Base-by-base conservation (phyloP, 53 echinoderm and acorn worm species). In the Henricia sp. region DNA sequence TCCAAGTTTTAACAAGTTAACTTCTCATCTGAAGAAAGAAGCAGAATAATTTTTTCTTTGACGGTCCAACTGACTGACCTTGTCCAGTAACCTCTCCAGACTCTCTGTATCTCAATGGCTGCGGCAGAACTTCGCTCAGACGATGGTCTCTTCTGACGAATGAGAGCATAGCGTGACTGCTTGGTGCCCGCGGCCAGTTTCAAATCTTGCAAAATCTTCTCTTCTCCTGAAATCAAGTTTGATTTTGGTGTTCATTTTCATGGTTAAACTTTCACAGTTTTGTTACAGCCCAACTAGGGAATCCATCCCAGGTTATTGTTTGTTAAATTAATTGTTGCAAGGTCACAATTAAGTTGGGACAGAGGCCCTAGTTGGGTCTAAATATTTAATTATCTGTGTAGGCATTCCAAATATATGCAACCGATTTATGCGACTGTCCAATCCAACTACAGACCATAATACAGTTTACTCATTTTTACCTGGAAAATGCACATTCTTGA, bases 41-140 rank as follows among this genome's bases (percentile, higher is more conserved):
- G n/a, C n/a, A n/a, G n/a, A n/a, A n/a, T n/a, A n/a, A n/a, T n/a
- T n/a, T n/a, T n/a, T n/a, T n/a, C n/a, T n/a, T n/a, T n/a, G n/a
- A n/a, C n/a, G n/a, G n/a, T n/a, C n/a, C n/a, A n/a, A n/a, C n/a
- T n/a, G n/a, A n/a, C 50, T 51, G 67, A 97, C 99, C 99, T 94
- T 67, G 82, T 78, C 63, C 66, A 75, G 84, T 84, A 90, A 11
- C 99, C 99, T 34, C 94, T 92, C 99, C 99, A 97, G 2, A 88
- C 51, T 83, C 99, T 71, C 83, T 97, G 99, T 13, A 97, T 35
- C 44, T 97, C 99, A 24, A 97, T 92, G 52, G 92, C 91, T 29
- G 99, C 99, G 6, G 99, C 94, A 13, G 71, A 57, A 25, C 42
- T 83, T 71, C 67, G 84, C 60, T 91, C 93, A 11, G 70, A 65